Base-by-base conservation (phyloP, 2,113 vertebrate genomes). In the Ochotona princeps region DNA sequence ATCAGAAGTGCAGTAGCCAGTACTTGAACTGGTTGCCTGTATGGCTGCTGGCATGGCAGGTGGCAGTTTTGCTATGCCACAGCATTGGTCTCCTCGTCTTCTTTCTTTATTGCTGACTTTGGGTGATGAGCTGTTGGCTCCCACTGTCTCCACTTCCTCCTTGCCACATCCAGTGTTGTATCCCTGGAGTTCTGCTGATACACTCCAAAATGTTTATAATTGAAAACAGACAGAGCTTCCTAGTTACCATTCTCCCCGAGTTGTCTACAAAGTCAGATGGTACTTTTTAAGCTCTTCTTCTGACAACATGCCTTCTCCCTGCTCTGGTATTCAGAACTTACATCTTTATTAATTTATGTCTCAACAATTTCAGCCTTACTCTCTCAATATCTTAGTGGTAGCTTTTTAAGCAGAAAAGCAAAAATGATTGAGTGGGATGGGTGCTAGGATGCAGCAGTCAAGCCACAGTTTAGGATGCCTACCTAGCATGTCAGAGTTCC, bases 51-150 rank as follows among this genome's bases (percentile, higher is more conserved):
- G 38, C 38, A 44, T 44, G 38, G 38, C 38, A 44, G 38, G 38
- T 44, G 38, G 38, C 38, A 44, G 38, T 44, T 44, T 44, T 44
- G 38, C 38, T 44, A 44, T 44, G 38, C 23, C 10, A 38, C 32
- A 67, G 47, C 15, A 75, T 17, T 7, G 32, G 38, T 61, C 15
- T 83, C 54, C 73, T 79, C 18, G n/a, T 1, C 51, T 85, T 80
- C 63, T 20, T 63, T 57, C 63, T 75, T 81, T 28, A 35, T 70
- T 94, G 57, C 85, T 83, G 76, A 1, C 21, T 9, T 67, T 88
- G 81, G 78, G 66, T 26, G 91, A 89, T 92, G 83, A 95, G 47
- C 28, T 67, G 35, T 91, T 94, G 95, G 80, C 75, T 91, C 49
- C 87, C 21, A n/a, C 78, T 91, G 69, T 70, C 35, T 86, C 69